These are phyloP conservation scores for Eurystomus glaucurus DNA, from an alignment of 2,797 vertebrate species.

Conservation along the genomic window DNA sequence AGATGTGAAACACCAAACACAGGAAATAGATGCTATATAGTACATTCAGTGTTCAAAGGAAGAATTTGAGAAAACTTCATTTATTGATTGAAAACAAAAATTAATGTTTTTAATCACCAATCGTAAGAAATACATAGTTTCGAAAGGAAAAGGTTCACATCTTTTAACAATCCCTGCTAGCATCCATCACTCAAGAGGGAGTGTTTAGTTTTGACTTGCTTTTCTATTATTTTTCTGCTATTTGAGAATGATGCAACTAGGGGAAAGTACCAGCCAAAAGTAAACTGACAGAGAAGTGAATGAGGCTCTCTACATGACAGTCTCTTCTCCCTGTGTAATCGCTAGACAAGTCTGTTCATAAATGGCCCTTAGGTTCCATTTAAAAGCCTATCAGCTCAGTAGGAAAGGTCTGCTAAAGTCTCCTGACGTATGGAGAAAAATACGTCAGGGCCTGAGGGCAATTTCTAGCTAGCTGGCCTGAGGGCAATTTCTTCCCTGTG, in stretches of 20 bases:
- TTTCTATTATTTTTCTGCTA: not conserved
- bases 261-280: not conserved
- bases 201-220: not conserved
- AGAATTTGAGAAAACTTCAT: not conserved
- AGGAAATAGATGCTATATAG: not conserved
- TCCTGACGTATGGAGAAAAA: not conserved
- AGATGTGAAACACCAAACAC: not conserved
- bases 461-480: not conserved
- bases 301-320: not conserved
- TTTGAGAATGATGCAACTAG: not conserved
- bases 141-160: not conserved
- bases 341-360: not conserved
- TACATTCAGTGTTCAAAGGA: not conserved
- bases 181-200: not conserved
- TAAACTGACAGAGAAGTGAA: not conserved
- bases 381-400: slow-evolving; percentile 26
- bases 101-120: not conserved
- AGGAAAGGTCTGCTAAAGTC: slow-evolving; percentile 24
- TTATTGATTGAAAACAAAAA: not conserved
- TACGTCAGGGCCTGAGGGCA: not conserved
- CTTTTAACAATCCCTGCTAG: not conserved
- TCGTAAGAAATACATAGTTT: not conserved
- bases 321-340: not conserved
- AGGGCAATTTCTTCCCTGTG: not conserved
- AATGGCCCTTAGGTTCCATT: not conserved